Base-by-base conservation (phyloP, 2,888 invertebrate species). In the Calliopum simillimum region DNA sequence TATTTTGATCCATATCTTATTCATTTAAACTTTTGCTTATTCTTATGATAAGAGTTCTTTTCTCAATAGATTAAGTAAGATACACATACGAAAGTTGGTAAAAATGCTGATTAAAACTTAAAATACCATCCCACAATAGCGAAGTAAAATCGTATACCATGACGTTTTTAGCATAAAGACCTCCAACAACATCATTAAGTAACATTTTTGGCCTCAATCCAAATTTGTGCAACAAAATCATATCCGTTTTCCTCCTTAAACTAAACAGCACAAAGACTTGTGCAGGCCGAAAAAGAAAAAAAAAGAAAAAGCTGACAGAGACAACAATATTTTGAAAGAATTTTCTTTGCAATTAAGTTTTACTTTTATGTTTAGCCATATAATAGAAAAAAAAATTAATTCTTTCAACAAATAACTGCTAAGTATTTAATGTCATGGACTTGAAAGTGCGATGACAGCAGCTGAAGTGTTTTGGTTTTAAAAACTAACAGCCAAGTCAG, bases 131-230 rank as follows among this genome's bases (percentile, higher is more conserved):
- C 33, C n/a, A n/a, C n/a, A n/a, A 33, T 33, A 33, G 1, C 8
- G 8, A 8, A 33, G 33, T 8, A 33, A 33, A 8, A 2, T 33
- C 5, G 8, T 6, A 33, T 6, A 33, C 33, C 5, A 33, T 33
- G 33, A 33, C 8, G 8, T 33, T 33, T 33, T 8, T 53, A 11
- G 53, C 53, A 53, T 19, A 53, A 33, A 33, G 33, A 5, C 2
- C 8, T 33, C 5, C 33, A 33, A 8, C 8, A 33, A 33, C 5
- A 33, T 33, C 33, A 53, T 23, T 4, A 12, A 53, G 23, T 53
- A 53, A 41, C 44, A 66, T 11, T 56, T 44, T 43, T 67, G 59
- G 67, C 67, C 58, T 49, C 67, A 58, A 46, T 67, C 59, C 67
- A 67, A 67, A 67, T 47, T 25, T 59, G 47, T 59, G 49, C 59